Evolutionary conservation across 2,113 vertebrate species (phyloP), one percentile per base, ranked within the genome.

Genomic region (Gobio gobio): DNA sequence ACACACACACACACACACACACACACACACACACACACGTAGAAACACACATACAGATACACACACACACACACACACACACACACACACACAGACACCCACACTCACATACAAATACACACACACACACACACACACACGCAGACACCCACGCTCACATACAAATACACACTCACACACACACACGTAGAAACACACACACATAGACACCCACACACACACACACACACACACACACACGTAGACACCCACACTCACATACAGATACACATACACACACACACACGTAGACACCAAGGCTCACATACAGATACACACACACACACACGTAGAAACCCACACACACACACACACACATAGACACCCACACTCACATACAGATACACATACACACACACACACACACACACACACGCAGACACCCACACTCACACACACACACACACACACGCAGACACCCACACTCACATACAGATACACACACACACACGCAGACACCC

Each of bases 111-210:
- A 7, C 61, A 43, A 20, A 10, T 24, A 47, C 59, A 26, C 61
- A 45, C 56, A 12, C 13, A n/a, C 73, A 12, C 73, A 77, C 73
- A 40, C 58, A 51, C 43, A 64, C 83, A 77, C 45, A 56, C 74
- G 54, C 73, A 66, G n/a, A n/a, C n/a, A n/a, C n/a, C n/a, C n/a
- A n/a, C n/a, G n/a, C 64, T 54, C 79, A 81, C 8, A 66, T 3
- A 36, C 45, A 43, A 14, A 49, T 3, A 18, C 13, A 14, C 63
- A 51, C 79, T 14, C 61, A 49, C 63, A n/a, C 64, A 4, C 26
- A 5, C 26, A 56, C 80, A 7, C 61, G n/a, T n/a, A n/a, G n/a
- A n/a, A n/a, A n/a, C n/a, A 43, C 33, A 10, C 43, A 47, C 59
- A 26, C 61, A 45, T 24, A 12, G 8, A n/a, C 73, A 12, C 73